Conservation (phyloP, 2,888 invertebrate species). For the Pherbina coryleti region DNA sequence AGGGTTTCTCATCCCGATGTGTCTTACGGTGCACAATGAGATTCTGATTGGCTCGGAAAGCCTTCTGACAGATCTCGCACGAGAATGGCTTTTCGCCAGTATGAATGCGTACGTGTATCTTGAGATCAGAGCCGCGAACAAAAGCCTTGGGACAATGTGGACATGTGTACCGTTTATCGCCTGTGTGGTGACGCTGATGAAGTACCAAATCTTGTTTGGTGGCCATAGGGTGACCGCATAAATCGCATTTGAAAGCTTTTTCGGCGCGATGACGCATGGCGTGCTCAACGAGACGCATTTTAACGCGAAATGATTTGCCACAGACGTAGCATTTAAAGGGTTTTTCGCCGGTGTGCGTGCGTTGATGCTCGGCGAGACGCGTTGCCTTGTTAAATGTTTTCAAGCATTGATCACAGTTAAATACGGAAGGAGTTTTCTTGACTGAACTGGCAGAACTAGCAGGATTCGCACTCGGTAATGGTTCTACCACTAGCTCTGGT, state of each 20-base stretch:
- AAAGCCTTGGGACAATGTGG: conserved; percentile 62
- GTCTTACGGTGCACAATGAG: conserved; percentile 64
- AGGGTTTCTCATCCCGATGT: conserved; percentile 62
- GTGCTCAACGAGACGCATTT: conserved; percentile 63
- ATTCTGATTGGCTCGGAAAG: conserved; percentile 66
- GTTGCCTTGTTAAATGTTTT: conserved; percentile 60
- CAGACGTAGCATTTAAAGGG: conserved; percentile 61
- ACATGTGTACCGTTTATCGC: conserved; percentile 64
- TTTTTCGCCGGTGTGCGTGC: conserved; percentile 67
- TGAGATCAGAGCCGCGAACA: conserved; percentile 63
- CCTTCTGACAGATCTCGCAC: conserved; percentile 62
- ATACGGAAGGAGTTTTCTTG: conserved; percentile 34
- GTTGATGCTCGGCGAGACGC: conserved; percentile 62
- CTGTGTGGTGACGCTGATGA: conserved; percentile 64
- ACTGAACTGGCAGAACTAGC: background rate
- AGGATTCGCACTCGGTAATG: background rate
- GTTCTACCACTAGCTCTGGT: background rate
- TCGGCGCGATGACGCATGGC: conserved; percentile 63
- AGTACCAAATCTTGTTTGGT: conserved; percentile 63
- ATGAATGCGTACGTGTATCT: conserved; percentile 64
- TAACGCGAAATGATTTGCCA: conserved; percentile 62
- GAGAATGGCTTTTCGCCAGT: conserved; percentile 65
- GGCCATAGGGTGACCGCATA: conserved; percentile 58
- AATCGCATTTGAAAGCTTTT: conserved; percentile 64
- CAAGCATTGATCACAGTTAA: conserved; percentile 58